Base-by-base conservation (phyloP, 2,113 vertebrate species). In the Mionectes macconnelli region DNA sequence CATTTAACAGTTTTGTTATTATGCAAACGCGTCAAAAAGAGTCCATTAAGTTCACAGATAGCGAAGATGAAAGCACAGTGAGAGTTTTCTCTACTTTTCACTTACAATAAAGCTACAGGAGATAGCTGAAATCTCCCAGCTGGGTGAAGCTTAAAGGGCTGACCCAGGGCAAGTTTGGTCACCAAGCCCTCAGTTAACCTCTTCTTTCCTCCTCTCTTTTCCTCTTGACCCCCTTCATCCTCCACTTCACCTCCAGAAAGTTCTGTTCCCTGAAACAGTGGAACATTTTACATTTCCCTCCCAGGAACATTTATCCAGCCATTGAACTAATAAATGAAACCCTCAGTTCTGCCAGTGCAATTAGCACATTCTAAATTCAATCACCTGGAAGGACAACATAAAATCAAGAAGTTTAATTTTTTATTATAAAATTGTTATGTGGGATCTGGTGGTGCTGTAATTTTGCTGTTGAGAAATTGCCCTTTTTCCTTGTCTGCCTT, bases 331-430 rank as follows among this genome's bases (percentile, higher is more conserved):
- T 39, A 90, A 89, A 84, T 37, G 30, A 67, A 94, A n/a, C 24
- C 6, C 39, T 76, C 9, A 0, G 25, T 63, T 82, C 50, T 63
- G n/a, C 18, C 82, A 74, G 87, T 55, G 60, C 33, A 74, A 87
- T 86, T 62, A 84, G 49, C 73, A 72, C 27, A 28, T 77, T 63
- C 72, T 64, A 74, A 92, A 96, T 87, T 92, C 78, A 91, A 67
- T 95, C 82, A 74, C 60, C 45, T 55, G 35, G 56, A 47, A 93
- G 45, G 76, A 68, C 53, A 83, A 45, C 25, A 44, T 35, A 47
- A 89, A 94, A 56, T 49, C 66, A 90, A 90, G 56, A 68, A 90
- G 21, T 77, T 87, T 62, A 45, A 85, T 91, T 11, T 89, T 81
- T 67, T 49, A 10, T 84, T 42, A 75, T 82, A 53, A 87, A 87